Percentiles rank a stretch among this genome's conserved stretches.
These are phyloP conservation scores for Eubucco bourcierii DNA, from an alignment of 2,113 vertebrate genomes.

Conservation along the genomic window DNA sequence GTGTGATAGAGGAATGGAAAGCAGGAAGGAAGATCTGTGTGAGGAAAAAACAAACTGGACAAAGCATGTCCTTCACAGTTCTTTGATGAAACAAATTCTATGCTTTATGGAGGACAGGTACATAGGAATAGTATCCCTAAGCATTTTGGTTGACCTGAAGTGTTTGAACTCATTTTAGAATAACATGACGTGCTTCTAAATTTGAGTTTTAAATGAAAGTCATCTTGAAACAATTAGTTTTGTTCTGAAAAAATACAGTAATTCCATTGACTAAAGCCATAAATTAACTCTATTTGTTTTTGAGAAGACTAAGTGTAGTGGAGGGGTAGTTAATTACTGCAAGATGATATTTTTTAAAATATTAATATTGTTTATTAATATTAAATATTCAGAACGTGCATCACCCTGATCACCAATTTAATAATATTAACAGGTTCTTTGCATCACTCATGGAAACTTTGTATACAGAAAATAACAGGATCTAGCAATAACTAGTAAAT, in stretches of 20 bases:
- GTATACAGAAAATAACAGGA: no score
- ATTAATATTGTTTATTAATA: no score
- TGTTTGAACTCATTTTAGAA: not conserved
- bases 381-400: no score
- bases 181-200: not conserved
- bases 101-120: not conserved
- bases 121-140: not conserved
- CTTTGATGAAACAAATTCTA: not conserved
- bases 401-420: no score
- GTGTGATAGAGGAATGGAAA: not conserved
- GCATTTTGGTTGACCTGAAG: not conserved
- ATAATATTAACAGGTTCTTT: no score
- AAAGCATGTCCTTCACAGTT: not conserved
- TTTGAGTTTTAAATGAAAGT: not conserved
- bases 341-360: no score
- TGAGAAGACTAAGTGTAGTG: not conserved
- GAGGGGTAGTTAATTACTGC: no score
- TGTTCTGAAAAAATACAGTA: not conserved
- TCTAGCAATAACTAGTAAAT: no score
- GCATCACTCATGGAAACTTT: no score
- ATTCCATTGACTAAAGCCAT: not conserved
- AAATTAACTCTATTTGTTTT: not conserved
- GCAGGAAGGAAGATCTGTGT: not conserved
- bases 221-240: not conserved
- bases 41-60: not conserved